These are phyloP conservation scores for Pandemis cinnamomeana DNA, from an alignment of 2,888 invertebrate genomes.

Conservation along the genomic window DNA sequence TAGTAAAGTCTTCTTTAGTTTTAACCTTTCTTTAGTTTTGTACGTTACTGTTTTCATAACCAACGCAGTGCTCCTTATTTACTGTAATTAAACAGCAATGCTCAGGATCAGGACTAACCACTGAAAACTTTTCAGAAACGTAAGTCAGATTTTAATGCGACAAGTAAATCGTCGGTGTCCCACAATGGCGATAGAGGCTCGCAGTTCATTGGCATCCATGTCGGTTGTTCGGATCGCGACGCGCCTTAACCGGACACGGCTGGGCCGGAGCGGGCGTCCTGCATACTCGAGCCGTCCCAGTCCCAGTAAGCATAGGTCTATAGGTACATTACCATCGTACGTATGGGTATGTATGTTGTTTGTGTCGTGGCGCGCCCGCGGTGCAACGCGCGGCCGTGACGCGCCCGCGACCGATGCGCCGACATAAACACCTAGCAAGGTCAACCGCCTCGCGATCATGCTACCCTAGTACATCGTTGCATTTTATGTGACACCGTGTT, in stretches of 20 bases:
- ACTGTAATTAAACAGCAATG: background rate
- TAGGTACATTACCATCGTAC: slow-evolving; percentile 56
- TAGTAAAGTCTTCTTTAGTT: too few species aligned
- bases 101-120: background rate
- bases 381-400: slow-evolving; percentile 78
- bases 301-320: slow-evolving; percentile 56
- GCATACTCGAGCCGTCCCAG: slow-evolving; percentile 64
- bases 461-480: slow-evolving; percentile 56
- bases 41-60: too few species aligned
- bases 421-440: slow-evolving; percentile 79
- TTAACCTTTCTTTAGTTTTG: too few species aligned
- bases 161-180: slow-evolving; percentile 16
- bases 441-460: slow-evolving; percentile 70
- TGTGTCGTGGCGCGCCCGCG: slow-evolving; percentile 63
- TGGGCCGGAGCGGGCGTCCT: slow-evolving; percentile 64
- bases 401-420: slow-evolving; percentile 70
- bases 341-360: slow-evolving; percentile 74
- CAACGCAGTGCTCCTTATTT: background rate
- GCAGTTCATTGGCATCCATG: slow-evolving; percentile 71
- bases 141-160: background rate
- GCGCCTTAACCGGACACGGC: slow-evolving; percentile 72
- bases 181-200: slow-evolving; percentile 34
- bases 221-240: slow-evolving; percentile 60
- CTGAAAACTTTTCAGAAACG: background rate
- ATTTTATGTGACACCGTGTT: slow-evolving; percentile 51